Base-by-base conservation (phyloP, 2,797 vertebrate species). In the Eupleurogrammus muticus region DNA sequence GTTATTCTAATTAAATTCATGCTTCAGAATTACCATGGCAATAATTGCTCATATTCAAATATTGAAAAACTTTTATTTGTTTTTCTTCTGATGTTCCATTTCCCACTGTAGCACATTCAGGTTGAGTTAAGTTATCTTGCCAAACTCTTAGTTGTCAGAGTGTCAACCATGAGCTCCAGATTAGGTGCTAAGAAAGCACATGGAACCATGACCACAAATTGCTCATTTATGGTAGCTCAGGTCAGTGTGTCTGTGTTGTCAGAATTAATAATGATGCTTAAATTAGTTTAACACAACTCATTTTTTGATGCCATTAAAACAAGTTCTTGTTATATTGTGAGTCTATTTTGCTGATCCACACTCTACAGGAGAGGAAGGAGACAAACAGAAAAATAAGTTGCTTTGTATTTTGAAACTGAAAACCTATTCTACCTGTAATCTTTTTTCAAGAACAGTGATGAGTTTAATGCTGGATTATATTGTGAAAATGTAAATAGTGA, bases 1-100 rank as follows among this genome's bases (percentile, higher is more conserved):
- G 73, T 72, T 66, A 16, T 19, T 44, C 32, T 70, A 65, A 70
- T 75, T 28, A 24, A 65, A 38, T 8, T 51, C 23, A 11, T 38
- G 61, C 9, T 8, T 36, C 19, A 50, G 13, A 49, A 47, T 12
- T n/a, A 48, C 42, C 20, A 21, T 4, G 53, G 7, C 9, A 60
- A 57, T 49, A 8, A 66, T 9, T 46, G 36, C 3, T 32, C 16
- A 56, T 63, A 52, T 19, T 68, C 16, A 44, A 38, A 66, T 50
- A 17, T 42, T 34, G 57, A 58, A n/a, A 66, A 38, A 6, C 17
- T n/a, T 28, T 54, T 7, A 51, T 67, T 60, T 52, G 38, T 23
- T 42, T 24, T 17, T 46, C 28, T 44, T 61, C 6, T 51, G 14
- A 51, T 62, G 17, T 59, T 46, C 23, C 65, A 49, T 28, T 59